These are phyloP conservation scores for Physella acuta DNA, from an alignment of 1,140 invertebrate species.

Conservation along the genomic window DNA sequence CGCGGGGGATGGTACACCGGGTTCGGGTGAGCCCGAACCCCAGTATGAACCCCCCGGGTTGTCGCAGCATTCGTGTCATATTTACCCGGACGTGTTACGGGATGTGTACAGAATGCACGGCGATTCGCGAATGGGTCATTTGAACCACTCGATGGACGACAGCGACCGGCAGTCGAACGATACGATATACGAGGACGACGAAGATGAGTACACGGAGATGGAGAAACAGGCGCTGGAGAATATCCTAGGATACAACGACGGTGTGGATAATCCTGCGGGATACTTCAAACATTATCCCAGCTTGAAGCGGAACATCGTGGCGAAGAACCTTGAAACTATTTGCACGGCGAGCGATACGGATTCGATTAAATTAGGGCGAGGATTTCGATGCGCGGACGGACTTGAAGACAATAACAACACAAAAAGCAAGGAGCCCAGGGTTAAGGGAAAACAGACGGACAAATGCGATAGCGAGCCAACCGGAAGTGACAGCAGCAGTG, in stretches of 20 bases:
- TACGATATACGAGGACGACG: not conserved
- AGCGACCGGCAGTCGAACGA: not conserved
- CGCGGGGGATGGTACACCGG: not conserved
- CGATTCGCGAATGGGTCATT: not conserved
- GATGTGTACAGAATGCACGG: too few relatives aligned
- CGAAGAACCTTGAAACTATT: not conserved
- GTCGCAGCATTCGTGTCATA: not conserved
- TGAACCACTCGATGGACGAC: not conserved
- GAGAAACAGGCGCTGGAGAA: not conserved
- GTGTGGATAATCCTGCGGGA: not conserved
- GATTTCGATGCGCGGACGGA: not conserved
- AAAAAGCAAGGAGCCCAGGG: not conserved
- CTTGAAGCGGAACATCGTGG: not conserved
- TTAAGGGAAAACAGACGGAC: too few relatives aligned
- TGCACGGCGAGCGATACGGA: not conserved
- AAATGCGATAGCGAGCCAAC: not conserved
- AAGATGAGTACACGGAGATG: not conserved
- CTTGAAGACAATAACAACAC: not conserved
- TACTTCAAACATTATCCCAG: not conserved
- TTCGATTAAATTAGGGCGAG: not conserved
- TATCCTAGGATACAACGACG: not conserved
- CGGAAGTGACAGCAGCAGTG: not conserved
- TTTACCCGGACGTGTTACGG: not conserved
- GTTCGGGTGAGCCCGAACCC: not conserved
- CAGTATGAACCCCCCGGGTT: not conserved